Percentiles rank a stretch among this genome's conserved stretches.
These are phyloP conservation scores for Dendrophyllia cribrosa DNA, from an alignment of 64 coral and sea anemone species.

Conservation along the genomic window DNA sequence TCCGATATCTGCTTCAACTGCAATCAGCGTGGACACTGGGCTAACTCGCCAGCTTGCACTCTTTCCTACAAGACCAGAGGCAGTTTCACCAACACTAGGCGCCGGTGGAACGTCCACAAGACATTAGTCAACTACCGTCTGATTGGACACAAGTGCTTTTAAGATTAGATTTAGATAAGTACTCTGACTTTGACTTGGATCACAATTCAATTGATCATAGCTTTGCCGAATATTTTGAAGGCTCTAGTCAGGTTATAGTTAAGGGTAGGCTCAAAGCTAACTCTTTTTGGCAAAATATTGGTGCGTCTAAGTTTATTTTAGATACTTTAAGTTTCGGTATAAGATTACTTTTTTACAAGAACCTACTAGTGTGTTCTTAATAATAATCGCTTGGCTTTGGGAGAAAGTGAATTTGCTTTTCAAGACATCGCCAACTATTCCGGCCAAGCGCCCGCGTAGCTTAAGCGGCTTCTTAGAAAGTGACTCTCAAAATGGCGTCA, in stretches of 20 bases:
- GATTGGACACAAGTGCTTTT: background rate
- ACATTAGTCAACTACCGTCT: background rate
- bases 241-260: constrained; percentile 11
- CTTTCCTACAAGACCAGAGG: constrained; percentile 12
- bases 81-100: no score
- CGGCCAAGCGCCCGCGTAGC: no score
- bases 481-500: no score
- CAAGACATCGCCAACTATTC: no score
- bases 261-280: background rate
- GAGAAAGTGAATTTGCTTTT: no score
- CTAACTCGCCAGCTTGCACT: constrained; percentile 45
- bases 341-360: background rate
- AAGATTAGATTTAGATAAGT: background rate
- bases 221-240: background rate
- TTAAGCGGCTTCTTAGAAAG: no score
- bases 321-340: constrained; percentile 8
- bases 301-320: background rate
- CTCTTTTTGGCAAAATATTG: constrained; percentile 26
- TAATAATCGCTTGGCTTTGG: constrained; percentile 61
- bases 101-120: background rate
- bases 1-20: constrained; percentile 32
- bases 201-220: background rate
- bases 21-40: no score
- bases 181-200: no score
- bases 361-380: background rate